Evolutionary conservation across 2,888 invertebrate species (phyloP).

Genomic region (Stenichneumon culpator): DNA sequence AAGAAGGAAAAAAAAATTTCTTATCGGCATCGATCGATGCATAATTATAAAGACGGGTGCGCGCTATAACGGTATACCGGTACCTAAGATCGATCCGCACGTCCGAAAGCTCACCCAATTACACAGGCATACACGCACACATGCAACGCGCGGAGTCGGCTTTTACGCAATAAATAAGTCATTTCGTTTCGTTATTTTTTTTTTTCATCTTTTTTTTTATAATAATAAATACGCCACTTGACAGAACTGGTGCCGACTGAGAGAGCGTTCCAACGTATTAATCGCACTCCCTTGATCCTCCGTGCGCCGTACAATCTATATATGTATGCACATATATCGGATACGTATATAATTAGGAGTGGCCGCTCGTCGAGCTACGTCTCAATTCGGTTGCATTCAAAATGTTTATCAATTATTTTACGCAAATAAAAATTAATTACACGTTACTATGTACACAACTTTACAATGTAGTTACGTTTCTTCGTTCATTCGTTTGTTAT

Average conservation of each 20-base stretch:
- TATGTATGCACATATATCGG: not conserved
- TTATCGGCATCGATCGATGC: slow-evolving; percentile 4
- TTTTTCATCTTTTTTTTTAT: slow-evolving; percentile 6
- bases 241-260: slow-evolving; percentile 53
- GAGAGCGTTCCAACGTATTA: slow-evolving; percentile 39
- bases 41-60: not conserved
- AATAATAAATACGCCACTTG: slow-evolving; percentile 61
- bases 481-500: slow-evolving; percentile 43
- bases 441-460: slow-evolving; percentile 65
- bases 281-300: slow-evolving; percentile 32
- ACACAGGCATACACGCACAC: slow-evolving; percentile 61
- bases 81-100: slow-evolving; percentile 66
- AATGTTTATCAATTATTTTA: slow-evolving; percentile 16
- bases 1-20: not conserved
- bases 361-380: slow-evolving; percentile 43
- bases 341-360: slow-evolving; percentile 50
- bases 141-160: slow-evolving; percentile 54
- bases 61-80: slow-evolving; percentile 40
- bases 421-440: slow-evolving; percentile 51
- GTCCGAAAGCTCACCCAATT: slow-evolving; percentile 55
- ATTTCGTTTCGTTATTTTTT: slow-evolving; percentile 38
- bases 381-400: slow-evolving; percentile 4
- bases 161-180: slow-evolving; percentile 68
- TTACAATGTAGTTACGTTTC: slow-evolving; percentile 40
- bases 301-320: slow-evolving; percentile 42